A percentile compares a stretch with the other conserved stretches of the same genome.
Evolutionary conservation across 2,888 invertebrate genomes (phyloP).

Genomic region (Yponomeuta malinellus): DNA sequence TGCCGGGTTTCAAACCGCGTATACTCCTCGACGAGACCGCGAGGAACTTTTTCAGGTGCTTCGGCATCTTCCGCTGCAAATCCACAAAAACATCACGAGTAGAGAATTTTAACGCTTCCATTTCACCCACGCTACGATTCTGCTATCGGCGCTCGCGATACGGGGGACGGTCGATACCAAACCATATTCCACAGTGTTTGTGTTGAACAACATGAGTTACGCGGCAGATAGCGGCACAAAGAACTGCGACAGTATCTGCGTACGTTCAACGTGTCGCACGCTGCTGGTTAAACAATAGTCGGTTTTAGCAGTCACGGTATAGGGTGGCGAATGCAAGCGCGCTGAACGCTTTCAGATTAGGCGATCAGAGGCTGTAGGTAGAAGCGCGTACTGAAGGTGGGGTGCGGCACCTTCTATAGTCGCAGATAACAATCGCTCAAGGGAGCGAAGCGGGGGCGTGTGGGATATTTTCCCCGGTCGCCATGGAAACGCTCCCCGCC

Average conservation of each 20-base stretch:
- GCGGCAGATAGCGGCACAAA: slow-evolving; percentile 13
- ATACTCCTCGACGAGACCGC: too few relatives aligned
- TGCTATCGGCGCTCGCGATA: background rate
- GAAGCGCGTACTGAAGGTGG: slow-evolving; percentile 58
- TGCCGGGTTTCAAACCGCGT: too few relatives aligned
- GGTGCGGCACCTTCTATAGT: slow-evolving; percentile 56
- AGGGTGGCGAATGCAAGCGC: slow-evolving; percentile 8
- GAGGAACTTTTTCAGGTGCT: too few relatives aligned
- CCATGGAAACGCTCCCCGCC: slow-evolving; percentile 61
- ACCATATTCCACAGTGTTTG: background rate
- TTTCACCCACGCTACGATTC: background rate
- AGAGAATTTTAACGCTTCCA: background rate
- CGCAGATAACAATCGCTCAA: slow-evolving; percentile 61
- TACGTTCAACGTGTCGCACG: background rate
- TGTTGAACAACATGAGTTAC: slow-evolving; percentile 13
- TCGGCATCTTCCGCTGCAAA: too few relatives aligned
- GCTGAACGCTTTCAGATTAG: slow-evolving; percentile 63
- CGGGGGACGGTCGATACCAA: background rate
- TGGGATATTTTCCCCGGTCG: slow-evolving; percentile 53
- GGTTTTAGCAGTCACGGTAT: background rate
- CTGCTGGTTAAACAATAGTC: background rate
- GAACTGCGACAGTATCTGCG: background rate
- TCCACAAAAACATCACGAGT: too few relatives aligned
- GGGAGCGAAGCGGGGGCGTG: slow-evolving; percentile 62
- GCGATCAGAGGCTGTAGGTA: slow-evolving; percentile 47